These are phyloP conservation scores for Lathamus discolor DNA, from an alignment of 2,113 vertebrate species.

Conservation along the genomic window DNA sequence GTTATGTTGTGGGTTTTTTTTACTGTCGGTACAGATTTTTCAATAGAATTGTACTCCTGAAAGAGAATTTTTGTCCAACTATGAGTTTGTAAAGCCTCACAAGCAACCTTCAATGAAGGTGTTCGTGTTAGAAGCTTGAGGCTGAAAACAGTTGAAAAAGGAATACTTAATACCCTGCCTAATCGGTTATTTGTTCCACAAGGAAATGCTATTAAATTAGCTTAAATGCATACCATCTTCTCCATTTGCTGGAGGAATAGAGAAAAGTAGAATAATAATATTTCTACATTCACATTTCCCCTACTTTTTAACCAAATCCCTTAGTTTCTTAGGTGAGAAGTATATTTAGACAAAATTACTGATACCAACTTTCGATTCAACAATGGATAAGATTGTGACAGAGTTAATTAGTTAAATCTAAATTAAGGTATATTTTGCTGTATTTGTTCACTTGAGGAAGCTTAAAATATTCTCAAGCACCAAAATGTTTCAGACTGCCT, in stretches of 20 bases:
- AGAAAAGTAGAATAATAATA: background rate
- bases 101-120: background rate
- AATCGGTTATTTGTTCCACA: background rate
- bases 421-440: background rate
- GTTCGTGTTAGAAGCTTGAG: background rate
- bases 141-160: background rate
- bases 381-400: background rate
- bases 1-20: background rate
- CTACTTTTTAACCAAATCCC: background rate
- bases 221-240: background rate
- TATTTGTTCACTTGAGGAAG: background rate
- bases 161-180: background rate
- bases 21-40: background rate
- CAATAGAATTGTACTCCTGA: background rate
- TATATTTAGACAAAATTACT: background rate
- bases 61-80: background rate
- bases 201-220: background rate
- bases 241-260: background rate
- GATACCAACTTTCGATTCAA: background rate
- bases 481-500: background rate
- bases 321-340: background rate
- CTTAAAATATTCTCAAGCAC: background rate
- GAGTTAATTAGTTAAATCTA: background rate
- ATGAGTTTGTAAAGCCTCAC: background rate
- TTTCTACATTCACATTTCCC: background rate